A percentile compares a stretch with the other conserved stretches of the same genome.
These are phyloP conservation scores for Spizaetus ornatus DNA, from an alignment of 2,113 vertebrate species.

Conservation along the genomic window DNA sequence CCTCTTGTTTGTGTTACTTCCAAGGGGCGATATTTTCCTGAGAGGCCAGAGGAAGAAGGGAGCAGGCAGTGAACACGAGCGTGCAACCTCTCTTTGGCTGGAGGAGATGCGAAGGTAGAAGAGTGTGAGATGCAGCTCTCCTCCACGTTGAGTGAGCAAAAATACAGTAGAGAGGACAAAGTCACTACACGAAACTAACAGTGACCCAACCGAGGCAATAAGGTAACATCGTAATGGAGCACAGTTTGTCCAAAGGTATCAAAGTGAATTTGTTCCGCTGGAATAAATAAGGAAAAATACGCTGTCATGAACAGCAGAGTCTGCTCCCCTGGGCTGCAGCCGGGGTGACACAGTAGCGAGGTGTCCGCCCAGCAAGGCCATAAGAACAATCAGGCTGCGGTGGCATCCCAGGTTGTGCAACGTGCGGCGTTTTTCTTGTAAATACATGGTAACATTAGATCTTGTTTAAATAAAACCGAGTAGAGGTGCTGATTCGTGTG, in stretches of 20 bases:
- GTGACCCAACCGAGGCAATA: neutral
- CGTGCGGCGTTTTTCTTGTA: accelerated
- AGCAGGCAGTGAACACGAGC: neutral
- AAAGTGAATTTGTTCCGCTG: neutral
- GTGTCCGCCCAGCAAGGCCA: neutral
- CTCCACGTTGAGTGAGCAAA: neutral
- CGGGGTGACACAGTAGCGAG: neutral
- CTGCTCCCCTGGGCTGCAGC: neutral
- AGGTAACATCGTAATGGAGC: accelerated
- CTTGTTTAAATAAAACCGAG: neutral
- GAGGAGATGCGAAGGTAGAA: neutral
- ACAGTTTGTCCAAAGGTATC: neutral
- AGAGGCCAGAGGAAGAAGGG: neutral
- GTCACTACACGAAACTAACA: accelerated
- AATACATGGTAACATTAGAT: accelerated
- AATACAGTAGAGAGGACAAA: neutral
- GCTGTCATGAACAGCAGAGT: neutral
- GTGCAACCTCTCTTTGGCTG: neutral
- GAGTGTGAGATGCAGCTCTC: neutral
- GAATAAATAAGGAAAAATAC: neutral
- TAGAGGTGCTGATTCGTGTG: accelerated
- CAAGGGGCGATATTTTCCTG: neutral
- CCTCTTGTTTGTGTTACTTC: neutral
- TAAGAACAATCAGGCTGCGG: accelerated
- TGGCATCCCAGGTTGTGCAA: neutral